Conservation (phyloP, 2,797 vertebrate genomes). For the Pseudocheirus occidentalis region DNA sequence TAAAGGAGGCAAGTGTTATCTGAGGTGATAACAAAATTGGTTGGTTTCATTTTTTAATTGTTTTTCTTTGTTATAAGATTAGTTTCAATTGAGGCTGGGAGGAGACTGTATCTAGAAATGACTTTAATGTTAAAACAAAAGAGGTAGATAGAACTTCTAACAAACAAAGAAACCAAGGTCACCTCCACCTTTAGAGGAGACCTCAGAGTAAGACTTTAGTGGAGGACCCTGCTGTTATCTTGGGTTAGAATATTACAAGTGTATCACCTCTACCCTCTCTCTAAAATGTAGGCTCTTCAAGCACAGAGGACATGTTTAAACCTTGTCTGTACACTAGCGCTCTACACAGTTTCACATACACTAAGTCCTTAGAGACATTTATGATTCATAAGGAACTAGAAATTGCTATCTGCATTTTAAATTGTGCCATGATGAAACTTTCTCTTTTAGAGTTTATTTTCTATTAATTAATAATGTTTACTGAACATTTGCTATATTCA, state of each 20-base stretch:
- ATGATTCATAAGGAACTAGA: neutral
- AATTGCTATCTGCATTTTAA: neutral
- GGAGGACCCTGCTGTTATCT: neutral
- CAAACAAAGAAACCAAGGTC: neutral
- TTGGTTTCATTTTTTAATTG: neutral
- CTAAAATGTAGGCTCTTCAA: neutral
- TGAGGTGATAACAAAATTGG: neutral
- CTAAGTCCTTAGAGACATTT: neutral
- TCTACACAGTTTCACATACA: neutral
- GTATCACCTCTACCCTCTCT: neutral
- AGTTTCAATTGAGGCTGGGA: neutral
- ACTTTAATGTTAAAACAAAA: neutral
- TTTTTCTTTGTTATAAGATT: neutral
- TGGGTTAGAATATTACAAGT: neutral
- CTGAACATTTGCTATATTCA: neutral
- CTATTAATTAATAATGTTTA: neutral
- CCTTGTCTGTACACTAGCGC: neutral
- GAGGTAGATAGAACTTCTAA: neutral
- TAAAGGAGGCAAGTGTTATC: constrained; percentile 7
- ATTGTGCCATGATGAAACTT: neutral
- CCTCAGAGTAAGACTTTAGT: neutral
- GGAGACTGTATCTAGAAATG: neutral
- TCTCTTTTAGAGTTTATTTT: neutral
- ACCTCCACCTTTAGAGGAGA: neutral
- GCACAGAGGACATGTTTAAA: neutral